These are phyloP conservation scores for Microtus richardsoni DNA, from an alignment of 2,113 vertebrate genomes.

Conservation along the genomic window DNA sequence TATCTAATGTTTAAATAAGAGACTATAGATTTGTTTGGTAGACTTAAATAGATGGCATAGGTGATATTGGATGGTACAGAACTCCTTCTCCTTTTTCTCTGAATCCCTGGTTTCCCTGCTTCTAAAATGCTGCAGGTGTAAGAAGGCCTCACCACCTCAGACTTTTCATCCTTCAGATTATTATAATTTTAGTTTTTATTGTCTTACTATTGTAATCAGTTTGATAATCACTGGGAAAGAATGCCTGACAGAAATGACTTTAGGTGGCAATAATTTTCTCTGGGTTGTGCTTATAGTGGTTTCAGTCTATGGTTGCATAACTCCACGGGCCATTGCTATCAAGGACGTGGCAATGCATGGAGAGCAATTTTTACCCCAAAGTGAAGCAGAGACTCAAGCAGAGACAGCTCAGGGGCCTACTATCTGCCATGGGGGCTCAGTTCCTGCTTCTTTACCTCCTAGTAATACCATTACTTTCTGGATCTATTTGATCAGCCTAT, in stretches of 20 bases:
- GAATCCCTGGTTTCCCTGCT: neutral
- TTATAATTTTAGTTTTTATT: neutral
- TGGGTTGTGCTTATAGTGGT: no score
- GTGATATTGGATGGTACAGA: neutral
- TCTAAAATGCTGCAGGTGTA: neutral
- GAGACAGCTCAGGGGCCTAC: no score
- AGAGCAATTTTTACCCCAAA: no score
- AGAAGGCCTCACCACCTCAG: neutral
- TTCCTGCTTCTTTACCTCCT: neutral
- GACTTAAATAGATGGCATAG: neutral
- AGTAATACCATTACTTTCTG: neutral
- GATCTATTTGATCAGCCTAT: neutral
- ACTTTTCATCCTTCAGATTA: neutral
- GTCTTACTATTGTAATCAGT: neutral
- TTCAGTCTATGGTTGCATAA: no score
- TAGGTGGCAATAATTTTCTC: no score
- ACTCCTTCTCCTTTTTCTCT: neutral
- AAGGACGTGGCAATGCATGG: neutral
- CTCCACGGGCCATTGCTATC: no score
- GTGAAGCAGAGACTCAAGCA: neutral
- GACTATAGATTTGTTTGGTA: neutral
- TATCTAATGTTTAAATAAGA: neutral
- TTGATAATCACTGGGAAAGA: no score
- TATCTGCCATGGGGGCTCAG: no score
- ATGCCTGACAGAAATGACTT: no score